Base-by-base conservation (phyloP, 2,888 invertebrate species). In the Zaprionus obscuricornis region DNA sequence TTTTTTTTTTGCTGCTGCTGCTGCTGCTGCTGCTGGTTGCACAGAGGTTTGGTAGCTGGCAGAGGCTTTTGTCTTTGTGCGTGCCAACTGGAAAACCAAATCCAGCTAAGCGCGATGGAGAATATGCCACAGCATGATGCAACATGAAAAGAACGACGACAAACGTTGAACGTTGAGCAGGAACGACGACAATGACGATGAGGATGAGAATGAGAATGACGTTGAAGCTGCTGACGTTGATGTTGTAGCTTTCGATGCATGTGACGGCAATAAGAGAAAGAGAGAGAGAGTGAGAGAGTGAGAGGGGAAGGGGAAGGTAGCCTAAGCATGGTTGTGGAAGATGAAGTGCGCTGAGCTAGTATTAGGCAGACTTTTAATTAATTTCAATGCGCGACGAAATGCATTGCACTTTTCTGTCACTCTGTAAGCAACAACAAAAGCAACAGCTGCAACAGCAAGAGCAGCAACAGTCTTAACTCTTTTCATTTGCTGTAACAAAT, bases 31-130 rank as follows among this genome's bases (percentile, higher is more conserved):
- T 4, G 24, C 5, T 4, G 8, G 4, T 24, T 24, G 24, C 4
- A 8, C 5, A 24, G 4, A 8, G 24, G 24, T 4, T 24, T 4
- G n/a, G n/a, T n/a, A n/a, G n/a, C n/a, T n/a, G n/a, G n/a, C 10
- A n/a, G 49, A 36, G 60, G 52, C 76, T 81, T 79, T 77, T 83
- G 81, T 83, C 81, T 73, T 73, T 77, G 81, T 79, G 77, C 81
- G 84, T 83, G 64, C 62, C 78, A 70, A 66, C 67, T 76, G 78
- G 51, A 76, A 73, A 76, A 55, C 59, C 54, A 78, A 71, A 75
- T 72, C 65, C 69, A 77, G 42, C 70, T 40, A 56, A 60, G 73
- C 74, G 76, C 62, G 52, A 79, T 50, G 31, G 49, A 52, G 56
- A 57, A 69, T 55, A 59, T 51, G 33, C 46, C 58, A 34, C 26